A percentile compares a stretch with the other conserved stretches of the same genome.
Evolutionary conservation across 1,140 invertebrate genomes (phyloP).

Genomic region (Grapholita molesta): DNA sequence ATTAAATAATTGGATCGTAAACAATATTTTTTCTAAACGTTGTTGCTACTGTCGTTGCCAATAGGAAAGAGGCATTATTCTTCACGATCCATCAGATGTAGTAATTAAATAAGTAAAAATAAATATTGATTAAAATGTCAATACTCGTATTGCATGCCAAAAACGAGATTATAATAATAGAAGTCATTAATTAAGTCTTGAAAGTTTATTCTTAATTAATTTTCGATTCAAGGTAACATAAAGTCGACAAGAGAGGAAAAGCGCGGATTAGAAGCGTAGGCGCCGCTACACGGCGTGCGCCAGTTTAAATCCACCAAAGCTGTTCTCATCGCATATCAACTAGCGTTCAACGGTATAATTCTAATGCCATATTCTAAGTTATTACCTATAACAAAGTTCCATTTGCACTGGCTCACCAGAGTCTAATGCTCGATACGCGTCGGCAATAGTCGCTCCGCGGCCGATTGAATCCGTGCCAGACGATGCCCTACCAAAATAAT

Average conservation of each 20-base stretch:
- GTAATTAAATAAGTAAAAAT: too few relatives aligned
- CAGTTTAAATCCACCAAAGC: slow-evolving; percentile 33
- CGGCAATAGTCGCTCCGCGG: neutral
- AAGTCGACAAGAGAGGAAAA: slow-evolving; percentile 33
- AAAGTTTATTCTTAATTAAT: slow-evolving; percentile 27
- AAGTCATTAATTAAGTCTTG: neutral
- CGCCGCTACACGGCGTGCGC: slow-evolving; percentile 31
- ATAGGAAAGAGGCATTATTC: too few relatives aligned
- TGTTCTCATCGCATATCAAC: neutral
- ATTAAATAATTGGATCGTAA: too few relatives aligned
- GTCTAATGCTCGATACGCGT: neutral
- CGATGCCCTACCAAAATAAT: slow-evolving; percentile 65
- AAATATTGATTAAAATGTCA: too few relatives aligned
- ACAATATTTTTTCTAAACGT: too few relatives aligned
- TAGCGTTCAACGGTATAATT: neutral
- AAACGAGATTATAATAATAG: neutral
- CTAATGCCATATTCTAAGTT: neutral
- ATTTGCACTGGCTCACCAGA: neutral
- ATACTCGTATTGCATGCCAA: neutral
- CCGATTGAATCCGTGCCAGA: slow-evolving; percentile 62
- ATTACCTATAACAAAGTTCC: neutral
- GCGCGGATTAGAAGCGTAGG: slow-evolving; percentile 44
- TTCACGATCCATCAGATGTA: too few relatives aligned
- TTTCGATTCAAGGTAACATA: neutral
- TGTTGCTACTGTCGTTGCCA: too few relatives aligned